Percentiles rank a stretch among this genome's conserved stretches.
Evolutionary conservation across 2,113 vertebrate species (phyloP).

Genomic region (Poecilia latipinna): DNA sequence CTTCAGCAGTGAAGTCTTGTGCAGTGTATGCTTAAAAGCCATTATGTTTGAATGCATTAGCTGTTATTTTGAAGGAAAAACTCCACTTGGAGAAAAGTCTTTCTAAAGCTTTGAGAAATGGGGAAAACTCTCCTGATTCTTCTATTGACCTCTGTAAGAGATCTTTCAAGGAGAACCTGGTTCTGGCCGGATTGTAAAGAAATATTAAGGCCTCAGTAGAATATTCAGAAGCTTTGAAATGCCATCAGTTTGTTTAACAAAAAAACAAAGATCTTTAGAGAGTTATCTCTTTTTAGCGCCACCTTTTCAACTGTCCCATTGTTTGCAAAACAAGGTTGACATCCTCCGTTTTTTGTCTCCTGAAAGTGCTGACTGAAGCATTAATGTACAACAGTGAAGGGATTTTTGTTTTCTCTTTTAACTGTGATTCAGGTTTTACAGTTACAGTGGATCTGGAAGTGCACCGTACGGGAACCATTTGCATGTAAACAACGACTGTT

Average conservation of each 20-base stretch:
- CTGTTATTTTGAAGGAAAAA: no score
- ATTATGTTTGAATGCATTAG: no score
- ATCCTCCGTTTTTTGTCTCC: no score
- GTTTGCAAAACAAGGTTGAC: no score
- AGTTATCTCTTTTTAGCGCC: not conserved
- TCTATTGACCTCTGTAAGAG: not conserved
- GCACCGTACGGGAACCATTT: constrained; percentile 17
- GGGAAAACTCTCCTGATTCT: not conserved
- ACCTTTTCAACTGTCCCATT: no score
- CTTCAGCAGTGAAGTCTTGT: no score
- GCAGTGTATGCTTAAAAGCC: no score
- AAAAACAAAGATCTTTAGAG: not conserved
- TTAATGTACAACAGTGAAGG: constrained; percentile 55
- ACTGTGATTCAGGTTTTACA: constrained; percentile 32
- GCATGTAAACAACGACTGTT: constrained; percentile 13
- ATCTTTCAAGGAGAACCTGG: not conserved
- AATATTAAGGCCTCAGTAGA: not conserved
- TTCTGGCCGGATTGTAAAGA: not conserved
- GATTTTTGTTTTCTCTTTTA: constrained; percentile 59
- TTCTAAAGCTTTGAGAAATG: no score
- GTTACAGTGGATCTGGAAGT: constrained; percentile 11
- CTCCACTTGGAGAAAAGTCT: no score
- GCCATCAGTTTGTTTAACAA: no score
- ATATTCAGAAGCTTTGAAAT: not conserved
- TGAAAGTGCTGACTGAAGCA: constrained; percentile 45